Evolutionary conservation across 1,140 invertebrate genomes (phyloP).

Genomic region (Rhopalosiphum padi): DNA sequence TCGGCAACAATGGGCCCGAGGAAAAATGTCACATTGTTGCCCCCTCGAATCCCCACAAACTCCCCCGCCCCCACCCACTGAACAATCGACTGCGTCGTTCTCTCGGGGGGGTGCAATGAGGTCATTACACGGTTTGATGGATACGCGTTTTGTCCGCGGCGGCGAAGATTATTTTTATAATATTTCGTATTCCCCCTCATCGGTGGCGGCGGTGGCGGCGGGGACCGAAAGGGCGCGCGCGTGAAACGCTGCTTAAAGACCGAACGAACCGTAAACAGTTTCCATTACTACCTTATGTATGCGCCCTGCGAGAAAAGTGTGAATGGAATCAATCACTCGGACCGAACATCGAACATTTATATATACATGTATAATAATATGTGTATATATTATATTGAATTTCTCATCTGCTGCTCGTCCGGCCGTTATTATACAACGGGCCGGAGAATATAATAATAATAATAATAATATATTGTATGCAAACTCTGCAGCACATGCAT

Average conservation of each 20-base stretch:
- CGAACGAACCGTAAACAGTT: constrained; percentile 51
- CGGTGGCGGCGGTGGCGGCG: not conserved
- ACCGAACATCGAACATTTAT: constrained; percentile 28
- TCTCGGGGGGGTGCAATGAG: not conserved
- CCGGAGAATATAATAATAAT: not conserved
- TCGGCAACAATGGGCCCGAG: not conserved
- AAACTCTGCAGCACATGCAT: not conserved
- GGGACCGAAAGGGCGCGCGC: constrained; percentile 19
- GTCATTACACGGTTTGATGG: constrained; percentile 48
- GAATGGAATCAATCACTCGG: constrained; percentile 51
- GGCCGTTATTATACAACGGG: not conserved
- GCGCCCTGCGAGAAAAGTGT: not conserved
- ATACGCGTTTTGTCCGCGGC: constrained; percentile 38
- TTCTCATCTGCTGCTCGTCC: constrained; percentile 32
- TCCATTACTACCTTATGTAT: constrained; percentile 19
- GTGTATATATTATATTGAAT: constrained; percentile 6
- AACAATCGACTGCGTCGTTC: not conserved
- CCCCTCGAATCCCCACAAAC: not conserved
- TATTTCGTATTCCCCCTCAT: not conserved
- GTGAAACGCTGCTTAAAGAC: constrained; percentile 39
- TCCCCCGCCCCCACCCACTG: not conserved
- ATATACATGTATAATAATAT: not conserved
- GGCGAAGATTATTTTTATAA: constrained; percentile 34
- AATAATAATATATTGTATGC: constrained; percentile 16
- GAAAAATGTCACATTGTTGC: constrained; percentile 45